phyloP scores from a whole-genome alignment of 1,140 invertebrate genomes.

The Globodera ellingtonae region DNA sequence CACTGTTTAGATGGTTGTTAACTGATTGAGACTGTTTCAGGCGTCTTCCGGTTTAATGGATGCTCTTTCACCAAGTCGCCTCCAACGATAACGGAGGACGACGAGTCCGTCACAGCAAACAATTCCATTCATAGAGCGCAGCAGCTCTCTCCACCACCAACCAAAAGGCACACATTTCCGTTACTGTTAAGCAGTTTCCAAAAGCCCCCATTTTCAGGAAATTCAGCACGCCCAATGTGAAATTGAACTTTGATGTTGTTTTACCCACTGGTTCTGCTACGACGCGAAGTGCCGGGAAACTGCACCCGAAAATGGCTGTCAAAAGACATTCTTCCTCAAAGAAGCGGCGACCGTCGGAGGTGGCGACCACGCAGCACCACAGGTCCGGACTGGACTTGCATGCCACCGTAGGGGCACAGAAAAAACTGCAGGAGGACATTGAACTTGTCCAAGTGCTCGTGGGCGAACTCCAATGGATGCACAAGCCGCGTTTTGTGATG shows the following conservation, averaged over 20 bases:
- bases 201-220: neutral
- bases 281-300: neutral
- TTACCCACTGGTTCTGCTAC: neutral
- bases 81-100: constrained; percentile 42
- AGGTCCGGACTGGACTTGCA: constrained; percentile 17
- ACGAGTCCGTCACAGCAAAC: constrained; percentile 23
- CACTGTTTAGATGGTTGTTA: too few species aligned
- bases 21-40: neutral
- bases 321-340: neutral
- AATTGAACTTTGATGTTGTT: neutral
- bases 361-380: neutral
- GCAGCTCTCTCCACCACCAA: neutral
- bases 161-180: neutral
- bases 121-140: neutral
- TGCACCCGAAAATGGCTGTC: neutral
- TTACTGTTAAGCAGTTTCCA: too few species aligned
- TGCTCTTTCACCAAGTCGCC: constrained; percentile 40
- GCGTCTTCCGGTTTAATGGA: neutral
- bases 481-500: constrained; percentile 51
- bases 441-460: constrained; percentile 47
- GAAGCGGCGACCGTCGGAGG: neutral
- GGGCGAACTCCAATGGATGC: constrained; percentile 39
- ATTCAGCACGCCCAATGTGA: constrained; percentile 44
- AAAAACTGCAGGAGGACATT: constrained; percentile 37
- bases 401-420: constrained; percentile 36